Evolutionary conservation across 1,140 invertebrate genomes (phyloP), one percentile per base, ranked within the genome.

Genomic region (Diorhabda carinulata): DNA sequence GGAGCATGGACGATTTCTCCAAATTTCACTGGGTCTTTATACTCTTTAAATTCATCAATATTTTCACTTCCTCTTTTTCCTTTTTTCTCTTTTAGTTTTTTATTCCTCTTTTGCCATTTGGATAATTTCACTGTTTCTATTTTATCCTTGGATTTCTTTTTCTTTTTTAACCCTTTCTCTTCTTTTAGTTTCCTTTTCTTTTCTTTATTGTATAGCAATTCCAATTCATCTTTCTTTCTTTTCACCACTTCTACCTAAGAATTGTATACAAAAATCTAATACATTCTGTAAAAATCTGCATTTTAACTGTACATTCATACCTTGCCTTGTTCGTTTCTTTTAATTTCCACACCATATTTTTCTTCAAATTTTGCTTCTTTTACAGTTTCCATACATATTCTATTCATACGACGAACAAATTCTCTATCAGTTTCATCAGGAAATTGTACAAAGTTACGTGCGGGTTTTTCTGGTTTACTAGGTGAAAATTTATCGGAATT

Each of bases 1-100:
- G 89, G 89, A 67, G 83, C 87, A 77, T 89, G 86, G n/a, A 79
- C 85, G 63, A 88, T 80, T 76, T 91, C 90, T 2, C 88, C 89
- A 82, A 91, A 91, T 75, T 83, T 74, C 56, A 90, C 80, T 66
- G 84, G 79, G 75, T 91, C 89, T 59, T 80, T 78, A n/a, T 81
- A 72, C 7, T 64, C 73, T 40, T 79, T 67, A 63, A 81, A 83
- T 10, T 83, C 81, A 57, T 84, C 78, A 43, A 78, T 42, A 68
- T 79, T 69, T 47, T 82, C 70, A 40, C 44, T 44, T 25, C 65
- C 40, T 74, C 78, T 78, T 60, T 82, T 81, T 59, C 82, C 72
- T 70, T 84, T 84, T 68, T 85, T 86, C n/a, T 78, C 43, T 45
- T 79, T 73, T 25, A 83, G 66, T 70, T 84, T 86, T 47, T 78